Percentiles rank a stretch among this genome's conserved stretches.
phyloP scores from a whole-genome alignment of 2,113 vertebrate genomes.

The Tinamus guttatus region DNA sequence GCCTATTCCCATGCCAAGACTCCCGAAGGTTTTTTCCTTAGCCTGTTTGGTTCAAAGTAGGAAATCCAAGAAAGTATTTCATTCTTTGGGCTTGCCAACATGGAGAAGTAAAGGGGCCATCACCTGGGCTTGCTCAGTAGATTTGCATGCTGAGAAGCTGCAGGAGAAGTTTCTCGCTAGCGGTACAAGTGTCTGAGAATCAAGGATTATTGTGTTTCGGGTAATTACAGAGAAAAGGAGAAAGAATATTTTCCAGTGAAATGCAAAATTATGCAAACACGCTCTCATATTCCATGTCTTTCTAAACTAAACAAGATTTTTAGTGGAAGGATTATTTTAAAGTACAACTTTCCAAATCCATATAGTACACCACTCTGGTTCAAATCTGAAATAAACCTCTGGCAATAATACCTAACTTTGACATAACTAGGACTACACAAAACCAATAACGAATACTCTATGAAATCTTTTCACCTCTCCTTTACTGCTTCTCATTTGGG shows the following conservation, averaged over 20 bases:
- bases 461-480: background rate
- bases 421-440: background rate
- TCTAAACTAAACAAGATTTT: background rate
- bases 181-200: background rate
- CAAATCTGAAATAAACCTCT: background rate
- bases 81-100: background rate
- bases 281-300: background rate
- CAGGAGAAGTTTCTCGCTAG: background rate
- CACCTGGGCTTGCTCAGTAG: background rate
- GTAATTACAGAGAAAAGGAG: background rate
- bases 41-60: background rate
- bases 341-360: background rate
- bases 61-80: background rate
- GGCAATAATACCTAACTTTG: background rate
- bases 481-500: background rate
- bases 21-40: background rate
- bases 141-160: background rate
- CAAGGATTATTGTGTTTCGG: background rate
- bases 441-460: accelerated
- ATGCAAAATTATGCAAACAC: background rate
- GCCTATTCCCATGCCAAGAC: background rate
- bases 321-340: background rate
- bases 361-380: background rate
- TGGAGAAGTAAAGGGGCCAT: background rate
- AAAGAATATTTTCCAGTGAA: background rate